Percentiles rank a stretch among this genome's conserved stretches.
phyloP scores from a whole-genome alignment of 2,113 vertebrate genomes.

The Amazona vittata region DNA sequence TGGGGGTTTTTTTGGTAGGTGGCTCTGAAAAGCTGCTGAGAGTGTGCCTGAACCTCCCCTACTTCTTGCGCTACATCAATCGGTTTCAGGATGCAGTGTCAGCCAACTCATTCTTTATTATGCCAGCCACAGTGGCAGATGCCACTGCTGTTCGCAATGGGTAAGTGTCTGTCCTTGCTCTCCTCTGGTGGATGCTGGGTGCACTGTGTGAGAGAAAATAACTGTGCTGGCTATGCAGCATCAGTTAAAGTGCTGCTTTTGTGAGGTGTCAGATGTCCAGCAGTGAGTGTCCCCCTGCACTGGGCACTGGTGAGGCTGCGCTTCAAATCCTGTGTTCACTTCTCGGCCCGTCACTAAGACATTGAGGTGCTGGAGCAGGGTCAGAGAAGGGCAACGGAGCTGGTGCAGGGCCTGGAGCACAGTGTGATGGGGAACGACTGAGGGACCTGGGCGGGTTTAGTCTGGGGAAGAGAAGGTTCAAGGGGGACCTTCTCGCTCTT shows the following conservation, averaged over 20 bases:
- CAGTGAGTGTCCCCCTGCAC: neutral
- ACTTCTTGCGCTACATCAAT: conserved; percentile 98
- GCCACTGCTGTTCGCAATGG: conserved; percentile 98
- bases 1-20: conserved; percentile 68
- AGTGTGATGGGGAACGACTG: no score
- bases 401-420: no score
- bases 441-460: no score
- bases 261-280: neutral
- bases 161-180: conserved; percentile 59
- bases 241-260: neutral
- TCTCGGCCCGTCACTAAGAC: neutral
- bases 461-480: no score
- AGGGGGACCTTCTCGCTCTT: no score
- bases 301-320: neutral
- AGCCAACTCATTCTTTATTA: conserved; percentile 98
- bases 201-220: neutral
- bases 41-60: conserved; percentile 96
- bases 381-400: no score
- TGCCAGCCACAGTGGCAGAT: conserved; percentile 97
- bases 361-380: no score
- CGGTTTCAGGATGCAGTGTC: conserved; percentile 98
- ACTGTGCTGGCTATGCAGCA: neutral
- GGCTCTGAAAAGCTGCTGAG: conserved; percentile 95
- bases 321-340: neutral
- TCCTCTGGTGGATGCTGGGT: neutral